Evolutionary conservation across 2,888 invertebrate genomes (phyloP), one percentile per base, ranked within the genome.

Genomic region (Suillia variegata): DNA sequence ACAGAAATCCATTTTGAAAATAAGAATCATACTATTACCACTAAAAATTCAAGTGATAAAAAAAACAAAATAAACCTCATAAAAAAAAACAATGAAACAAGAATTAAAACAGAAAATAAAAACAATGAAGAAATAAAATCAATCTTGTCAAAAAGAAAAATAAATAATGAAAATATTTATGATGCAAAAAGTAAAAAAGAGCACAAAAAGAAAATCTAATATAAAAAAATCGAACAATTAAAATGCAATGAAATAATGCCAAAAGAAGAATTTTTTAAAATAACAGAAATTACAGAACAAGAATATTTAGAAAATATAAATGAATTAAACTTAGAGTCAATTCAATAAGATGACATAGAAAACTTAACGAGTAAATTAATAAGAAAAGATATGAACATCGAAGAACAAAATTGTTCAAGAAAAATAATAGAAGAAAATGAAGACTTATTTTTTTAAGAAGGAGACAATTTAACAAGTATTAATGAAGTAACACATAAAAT

Each of bases 371-470:
- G n/a, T n/a, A 38, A 38, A 38, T n/a, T 38, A 38, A n/a, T n/a
- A 38, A 38, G n/a, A n/a, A n/a, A 38, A 38, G n/a, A 13, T n/a
- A n/a, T 38, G 38, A 38, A 38, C n/a, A 5, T 13, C 6, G 38
- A 38, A 38, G 38, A 38, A 38, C 6, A n/a, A 38, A 10, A 38
- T 13, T 38, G 4, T 38, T 38, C n/a, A 38, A 10, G n/a, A 38
- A 38, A 38, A 13, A n/a, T 38, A n/a, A 38, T 38, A 38, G n/a
- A n/a, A 38, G 38, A 38, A 38, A n/a, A 38, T 38, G 26, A 38
- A n/a, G 38, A 18, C 18, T 45, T 45, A 20, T 45, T 45, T 45
- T 45, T 45, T 45, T 18, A 45, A 2, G 17, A 45, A 13, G 45
- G 45, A 18, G 45, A 45, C 13, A 4, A 45, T 8, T 20, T 45